phyloP scores from a whole-genome alignment of 2,113 vertebrate species.

The Lagopus leucura region DNA sequence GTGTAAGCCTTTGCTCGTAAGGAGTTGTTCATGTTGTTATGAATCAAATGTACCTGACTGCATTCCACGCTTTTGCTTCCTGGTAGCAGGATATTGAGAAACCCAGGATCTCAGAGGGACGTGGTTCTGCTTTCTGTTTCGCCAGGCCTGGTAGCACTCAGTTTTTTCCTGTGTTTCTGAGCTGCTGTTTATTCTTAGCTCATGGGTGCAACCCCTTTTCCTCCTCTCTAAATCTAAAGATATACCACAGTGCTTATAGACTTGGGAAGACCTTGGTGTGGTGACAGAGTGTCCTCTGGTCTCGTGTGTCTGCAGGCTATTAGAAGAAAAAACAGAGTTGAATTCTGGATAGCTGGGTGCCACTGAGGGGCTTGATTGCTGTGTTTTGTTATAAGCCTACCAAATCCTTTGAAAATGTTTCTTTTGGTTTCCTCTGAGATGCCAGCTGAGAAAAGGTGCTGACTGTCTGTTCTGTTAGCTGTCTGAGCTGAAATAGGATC shows the following conservation, averaged over 20 bases:
- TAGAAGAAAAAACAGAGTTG: rapidly evolving
- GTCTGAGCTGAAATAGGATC: not conserved
- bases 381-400: not conserved
- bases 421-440: not conserved
- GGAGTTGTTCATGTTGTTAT: rapidly evolving
- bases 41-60: not conserved
- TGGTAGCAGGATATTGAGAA: not conserved
- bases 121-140: not conserved
- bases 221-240: not conserved
- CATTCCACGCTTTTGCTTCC: not conserved
- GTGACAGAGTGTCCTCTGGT: not conserved
- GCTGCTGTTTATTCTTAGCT: not conserved
- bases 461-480: not conserved
- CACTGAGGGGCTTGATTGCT: rapidly evolving
- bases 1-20: not conserved
- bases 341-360: not conserved
- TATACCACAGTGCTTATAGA: not conserved
- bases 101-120: not conserved
- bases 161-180: not conserved
- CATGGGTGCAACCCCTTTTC: not conserved
- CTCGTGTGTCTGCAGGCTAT: rapidly evolving
- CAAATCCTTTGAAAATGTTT: not conserved
- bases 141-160: rapidly evolving
- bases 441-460: not conserved
- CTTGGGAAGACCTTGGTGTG: not conserved